Percentiles rank a stretch among this genome's conserved stretches.
phyloP scores from a whole-genome alignment of 2,113 vertebrate species.

The Turdus rufiventris region DNA sequence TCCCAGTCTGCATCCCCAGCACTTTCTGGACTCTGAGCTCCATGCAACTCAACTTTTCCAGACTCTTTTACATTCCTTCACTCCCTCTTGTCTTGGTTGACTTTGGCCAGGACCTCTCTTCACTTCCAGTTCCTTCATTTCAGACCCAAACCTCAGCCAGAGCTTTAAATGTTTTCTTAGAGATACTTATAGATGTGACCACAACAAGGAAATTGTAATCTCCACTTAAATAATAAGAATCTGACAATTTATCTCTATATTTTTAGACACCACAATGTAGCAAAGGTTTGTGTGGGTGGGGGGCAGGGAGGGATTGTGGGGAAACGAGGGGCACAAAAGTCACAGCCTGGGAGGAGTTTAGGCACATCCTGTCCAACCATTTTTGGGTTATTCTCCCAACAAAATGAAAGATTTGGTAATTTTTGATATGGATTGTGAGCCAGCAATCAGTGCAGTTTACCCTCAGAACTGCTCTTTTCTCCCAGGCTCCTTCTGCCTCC shows the following conservation, averaged over 20 bases:
- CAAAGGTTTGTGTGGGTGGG: background rate
- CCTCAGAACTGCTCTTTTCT: background rate
- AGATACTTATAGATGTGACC: background rate
- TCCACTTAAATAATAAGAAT: background rate
- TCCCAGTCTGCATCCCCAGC: background rate
- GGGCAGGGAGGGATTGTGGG: background rate
- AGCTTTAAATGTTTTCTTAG: background rate
- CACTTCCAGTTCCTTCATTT: background rate
- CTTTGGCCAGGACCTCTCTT: slow-evolving; percentile 6
- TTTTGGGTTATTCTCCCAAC: background rate
- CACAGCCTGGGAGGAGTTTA: background rate
- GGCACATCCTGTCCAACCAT: too few species aligned
- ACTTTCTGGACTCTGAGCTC: background rate
- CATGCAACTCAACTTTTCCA: slow-evolving; percentile 22
- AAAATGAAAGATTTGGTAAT: background rate
- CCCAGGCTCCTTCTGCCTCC: background rate
- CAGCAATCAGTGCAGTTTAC: background rate
- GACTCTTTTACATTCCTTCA: background rate
- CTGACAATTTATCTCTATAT: background rate
- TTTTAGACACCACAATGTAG: background rate
- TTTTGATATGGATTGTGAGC: background rate
- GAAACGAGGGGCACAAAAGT: background rate
- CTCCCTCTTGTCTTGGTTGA: slow-evolving; percentile 23
- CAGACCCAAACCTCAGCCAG: background rate
- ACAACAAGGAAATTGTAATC: background rate